phyloP scores from a whole-genome alignment of 2,113 vertebrate species.

The Trogon surrucura region DNA sequence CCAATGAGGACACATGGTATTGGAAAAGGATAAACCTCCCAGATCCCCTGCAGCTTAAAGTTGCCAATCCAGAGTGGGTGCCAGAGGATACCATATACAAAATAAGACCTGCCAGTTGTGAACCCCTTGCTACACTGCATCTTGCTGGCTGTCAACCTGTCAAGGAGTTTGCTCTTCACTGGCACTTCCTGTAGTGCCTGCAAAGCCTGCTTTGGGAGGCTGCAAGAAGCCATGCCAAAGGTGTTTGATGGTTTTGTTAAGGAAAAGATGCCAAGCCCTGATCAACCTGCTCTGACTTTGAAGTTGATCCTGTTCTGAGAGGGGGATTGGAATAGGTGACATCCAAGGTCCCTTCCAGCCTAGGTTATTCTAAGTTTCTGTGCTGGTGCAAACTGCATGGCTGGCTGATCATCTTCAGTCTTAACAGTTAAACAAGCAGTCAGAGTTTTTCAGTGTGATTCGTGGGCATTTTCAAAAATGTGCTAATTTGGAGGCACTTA shows the following conservation, averaged over 20 bases:
- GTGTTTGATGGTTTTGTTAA: neutral
- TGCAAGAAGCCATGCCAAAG: neutral
- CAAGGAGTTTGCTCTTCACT: neutral
- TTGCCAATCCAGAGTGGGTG: neutral
- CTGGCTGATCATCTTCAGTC: neutral
- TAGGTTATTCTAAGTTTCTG: neutral
- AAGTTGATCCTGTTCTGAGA: neutral
- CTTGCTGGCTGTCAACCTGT: neutral
- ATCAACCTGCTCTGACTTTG: neutral
- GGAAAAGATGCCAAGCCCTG: neutral
- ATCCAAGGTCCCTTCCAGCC: neutral
- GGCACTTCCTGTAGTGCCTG: neutral
- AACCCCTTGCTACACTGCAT: neutral
- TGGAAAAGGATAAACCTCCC: neutral
- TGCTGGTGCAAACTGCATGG: neutral
- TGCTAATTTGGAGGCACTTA: neutral
- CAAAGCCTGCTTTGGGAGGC: neutral
- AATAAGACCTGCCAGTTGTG: neutral
- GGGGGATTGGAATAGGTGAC: neutral
- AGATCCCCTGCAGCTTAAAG: neutral
- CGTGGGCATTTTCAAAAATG: neutral
- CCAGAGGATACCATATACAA: neutral
- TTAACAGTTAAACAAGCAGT: neutral
- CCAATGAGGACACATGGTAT: neutral
- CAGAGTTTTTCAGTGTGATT: neutral